Conservation (phyloP, 2,888 invertebrate species). For the Anagyrus pseudococci region DNA sequence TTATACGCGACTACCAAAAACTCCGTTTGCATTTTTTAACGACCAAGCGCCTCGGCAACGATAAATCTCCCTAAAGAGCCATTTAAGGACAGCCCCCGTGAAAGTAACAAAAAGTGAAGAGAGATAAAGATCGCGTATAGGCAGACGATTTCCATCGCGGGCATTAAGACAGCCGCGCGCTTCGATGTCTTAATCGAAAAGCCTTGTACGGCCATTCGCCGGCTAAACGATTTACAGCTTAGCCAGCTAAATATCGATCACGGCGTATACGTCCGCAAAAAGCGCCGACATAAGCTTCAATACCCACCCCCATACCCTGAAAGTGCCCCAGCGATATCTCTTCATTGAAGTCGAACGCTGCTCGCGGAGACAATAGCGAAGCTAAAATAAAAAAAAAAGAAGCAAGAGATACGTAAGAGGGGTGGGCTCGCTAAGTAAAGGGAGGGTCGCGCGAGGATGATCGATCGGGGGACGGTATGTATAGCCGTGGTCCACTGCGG, state of each 20-base stretch:
- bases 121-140: too few relatives aligned
- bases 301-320: too few relatives aligned
- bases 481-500: too few relatives aligned
- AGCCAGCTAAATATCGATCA: slow-evolving; percentile 32
- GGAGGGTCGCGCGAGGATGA: slow-evolving; percentile 40
- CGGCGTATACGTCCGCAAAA: background rate
- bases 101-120: too few relatives aligned
- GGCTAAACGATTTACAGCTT: slow-evolving; percentile 34
- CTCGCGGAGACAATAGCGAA: too few relatives aligned
- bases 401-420: background rate
- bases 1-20: too few relatives aligned
- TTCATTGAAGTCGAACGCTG: slow-evolving; percentile 14
- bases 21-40: too few relatives aligned
- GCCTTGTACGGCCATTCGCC: slow-evolving; percentile 28
- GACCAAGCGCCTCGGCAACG: too few relatives aligned
- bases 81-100: too few relatives aligned
- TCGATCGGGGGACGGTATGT: slow-evolving; percentile 27
- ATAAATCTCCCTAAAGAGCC: too few relatives aligned
- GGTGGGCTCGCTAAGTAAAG: too few relatives aligned
- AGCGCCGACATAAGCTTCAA: slow-evolving; percentile 20
- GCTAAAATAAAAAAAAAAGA: background rate
- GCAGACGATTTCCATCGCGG: background rate
- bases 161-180: slow-evolving; percentile 8
- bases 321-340: slow-evolving; percentile 22
- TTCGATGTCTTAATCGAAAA: slow-evolving; percentile 37